Percentiles rank a stretch among this genome's conserved stretches.
Conservation (phyloP, 2,888 invertebrate genomes). For the Bedellia somnulentella region DNA sequence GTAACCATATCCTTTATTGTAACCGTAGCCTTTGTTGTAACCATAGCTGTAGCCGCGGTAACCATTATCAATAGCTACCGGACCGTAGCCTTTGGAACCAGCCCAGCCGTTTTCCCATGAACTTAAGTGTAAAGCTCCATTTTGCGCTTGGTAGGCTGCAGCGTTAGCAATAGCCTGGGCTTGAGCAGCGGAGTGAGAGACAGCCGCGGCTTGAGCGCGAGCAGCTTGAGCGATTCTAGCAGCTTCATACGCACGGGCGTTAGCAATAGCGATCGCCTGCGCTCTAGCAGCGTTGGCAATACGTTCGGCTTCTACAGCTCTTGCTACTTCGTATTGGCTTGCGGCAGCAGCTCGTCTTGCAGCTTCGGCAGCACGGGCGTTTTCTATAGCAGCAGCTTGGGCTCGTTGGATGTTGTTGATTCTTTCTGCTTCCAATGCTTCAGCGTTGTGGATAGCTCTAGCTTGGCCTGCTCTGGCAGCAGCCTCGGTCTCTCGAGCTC, state of each 20-base stretch:
- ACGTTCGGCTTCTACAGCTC: conserved; percentile 33
- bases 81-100: conserved; percentile 14
- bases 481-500: conserved; percentile 40
- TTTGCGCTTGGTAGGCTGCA: conserved; percentile 34
- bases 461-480: conserved; percentile 41
- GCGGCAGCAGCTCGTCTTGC: conserved; percentile 37
- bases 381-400: conserved; percentile 46
- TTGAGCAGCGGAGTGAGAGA: conserved; percentile 31
- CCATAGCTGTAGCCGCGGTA: conserved; percentile 13
- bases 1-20: conserved; percentile 15
- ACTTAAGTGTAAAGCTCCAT: conserved; percentile 32
- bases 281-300: conserved; percentile 43
- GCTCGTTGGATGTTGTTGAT: conserved; percentile 44
- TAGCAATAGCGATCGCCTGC: conserved; percentile 43
- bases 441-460: conserved; percentile 44
- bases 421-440: conserved; percentile 42
- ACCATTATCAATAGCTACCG: conserved; percentile 11
- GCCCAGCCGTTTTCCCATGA: too few species aligned
- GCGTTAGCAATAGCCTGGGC: conserved; percentile 37
- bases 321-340: conserved; percentile 26
- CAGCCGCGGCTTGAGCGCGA: conserved; percentile 30
- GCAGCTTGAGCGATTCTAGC: conserved; percentile 42
- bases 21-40: conserved; percentile 15
- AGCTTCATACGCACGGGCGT: conserved; percentile 43
- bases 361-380: conserved; percentile 41